Evolutionary conservation across 2,888 invertebrate species (phyloP).

Genomic region (Brassicogethes aeneus): DNA sequence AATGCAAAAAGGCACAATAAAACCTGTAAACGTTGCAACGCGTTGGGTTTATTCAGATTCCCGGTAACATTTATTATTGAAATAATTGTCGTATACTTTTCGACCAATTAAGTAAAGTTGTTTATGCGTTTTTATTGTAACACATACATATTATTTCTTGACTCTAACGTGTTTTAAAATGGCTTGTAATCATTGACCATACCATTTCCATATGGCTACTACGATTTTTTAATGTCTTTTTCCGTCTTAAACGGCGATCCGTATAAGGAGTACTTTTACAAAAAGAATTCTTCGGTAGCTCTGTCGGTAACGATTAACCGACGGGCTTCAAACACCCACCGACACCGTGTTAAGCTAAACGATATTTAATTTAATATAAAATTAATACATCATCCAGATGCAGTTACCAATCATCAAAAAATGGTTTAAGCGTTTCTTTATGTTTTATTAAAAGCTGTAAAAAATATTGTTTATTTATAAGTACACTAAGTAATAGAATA

Average conservation of each 20-base stretch:
- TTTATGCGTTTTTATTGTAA: neutral
- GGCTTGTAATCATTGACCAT: constrained; percentile 6
- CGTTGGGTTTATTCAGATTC: too few relatives aligned
- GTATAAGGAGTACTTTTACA: constrained; percentile 9
- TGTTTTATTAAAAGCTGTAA: too few relatives aligned
- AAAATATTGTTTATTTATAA: too few relatives aligned
- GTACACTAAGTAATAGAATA: too few relatives aligned
- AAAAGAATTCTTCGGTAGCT: constrained; percentile 14
- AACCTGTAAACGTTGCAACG: too few relatives aligned
- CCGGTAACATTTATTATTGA: neutral
- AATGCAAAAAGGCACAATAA: too few relatives aligned
- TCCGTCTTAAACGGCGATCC: constrained; percentile 7
- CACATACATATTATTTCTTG: neutral
- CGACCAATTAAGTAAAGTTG: neutral
- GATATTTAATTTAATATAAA: too few relatives aligned
- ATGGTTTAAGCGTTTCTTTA: too few relatives aligned
- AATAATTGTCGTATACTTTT: neutral
- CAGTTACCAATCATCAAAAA: too few relatives aligned
- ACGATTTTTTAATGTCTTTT: constrained; percentile 12
- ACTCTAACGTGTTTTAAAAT: constrained; percentile 4
- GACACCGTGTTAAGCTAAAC: too few relatives aligned
- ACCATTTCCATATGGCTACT: constrained; percentile 10
- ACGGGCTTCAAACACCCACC: constrained; percentile 12
- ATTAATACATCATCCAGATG: too few relatives aligned
- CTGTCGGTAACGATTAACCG: constrained; percentile 11